Evolutionary conservation across 2,797 vertebrate species (phyloP), one percentile per base, ranked within the genome.

Genomic region (Hydrocynus forskahlii): DNA sequence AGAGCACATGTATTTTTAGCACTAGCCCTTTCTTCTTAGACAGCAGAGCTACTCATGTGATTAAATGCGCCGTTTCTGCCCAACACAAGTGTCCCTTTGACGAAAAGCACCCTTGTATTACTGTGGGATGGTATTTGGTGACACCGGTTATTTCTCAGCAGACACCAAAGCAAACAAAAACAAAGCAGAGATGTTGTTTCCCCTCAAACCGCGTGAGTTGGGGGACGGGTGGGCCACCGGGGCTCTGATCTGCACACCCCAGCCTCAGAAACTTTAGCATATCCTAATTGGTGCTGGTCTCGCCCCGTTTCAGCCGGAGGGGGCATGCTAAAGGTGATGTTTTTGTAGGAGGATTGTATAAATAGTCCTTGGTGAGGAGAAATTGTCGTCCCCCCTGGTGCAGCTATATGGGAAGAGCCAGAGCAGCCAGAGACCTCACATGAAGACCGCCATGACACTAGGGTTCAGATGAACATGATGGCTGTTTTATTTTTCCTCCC

Each of bases 121-220:
- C 60, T 63, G 60, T 63, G 60, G 13, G 60, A 16, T 54, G 87
- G 78, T 78, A 84, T 75, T 78, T 82, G 77, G 82, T 83, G 82
- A 83, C 63, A 82, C 86, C 76, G 80, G 80, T 85, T 81, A 79
- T 84, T 87, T 71, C 66, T 67, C 40, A 25, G 77, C 60, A 70
- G 57, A 89, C 81, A 88, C 90, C 91, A 92, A 91, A 88, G 88
- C 84, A 90, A 93, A 93, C 88, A 90, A 91, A 87, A 92, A 91
- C 89, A 90, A 84, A 86, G 72, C 55, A 68, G 80, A 72, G 86
- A 86, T 81, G 84, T 87, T 80, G 82, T 83, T 71, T 64, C 85
- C 85, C 87, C 84, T 85, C 90, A 88, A 86, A 16, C 25, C 35
- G 64, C 14, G 64, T n/a, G 63, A 35, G 63, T 14, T 16, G 7